A percentile compares a stretch with the other conserved stretches of the same genome.
Conservation (phyloP, 1,140 invertebrate genomes). For the Streblospio benedicti region DNA sequence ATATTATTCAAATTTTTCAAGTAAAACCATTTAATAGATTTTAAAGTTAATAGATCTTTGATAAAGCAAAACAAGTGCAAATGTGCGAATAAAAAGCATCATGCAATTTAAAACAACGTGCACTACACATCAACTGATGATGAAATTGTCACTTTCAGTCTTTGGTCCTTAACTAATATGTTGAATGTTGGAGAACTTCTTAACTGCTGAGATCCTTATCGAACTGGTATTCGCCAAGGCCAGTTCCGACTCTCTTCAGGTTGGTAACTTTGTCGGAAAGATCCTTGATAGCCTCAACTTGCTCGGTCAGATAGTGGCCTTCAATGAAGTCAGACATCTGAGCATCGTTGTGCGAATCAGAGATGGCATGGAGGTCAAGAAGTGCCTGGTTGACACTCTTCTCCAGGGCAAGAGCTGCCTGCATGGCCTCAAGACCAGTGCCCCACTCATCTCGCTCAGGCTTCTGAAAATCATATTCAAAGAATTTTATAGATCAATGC, state of each 20-base stretch:
- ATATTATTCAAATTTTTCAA: too few species aligned
- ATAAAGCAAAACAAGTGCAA: too few species aligned
- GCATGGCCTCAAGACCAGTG: conserved; percentile 59
- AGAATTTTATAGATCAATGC: too few species aligned
- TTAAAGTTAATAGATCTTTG: too few species aligned
- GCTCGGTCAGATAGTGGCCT: conserved; percentile 62
- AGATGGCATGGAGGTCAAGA: conserved; percentile 60
- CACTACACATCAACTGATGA: too few species aligned
- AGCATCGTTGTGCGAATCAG: conserved; percentile 57
- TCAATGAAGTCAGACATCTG: conserved; percentile 57
- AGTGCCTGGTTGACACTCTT: conserved; percentile 70
- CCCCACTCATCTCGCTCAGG: conserved; percentile 59
- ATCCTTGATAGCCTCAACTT: conserved; percentile 67
- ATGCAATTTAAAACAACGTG: too few species aligned
- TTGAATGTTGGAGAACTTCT: too few species aligned
- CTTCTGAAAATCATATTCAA: conserved; percentile 34
- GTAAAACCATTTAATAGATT: too few species aligned
- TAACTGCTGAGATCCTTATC: too few species aligned
- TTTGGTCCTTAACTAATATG: too few species aligned
- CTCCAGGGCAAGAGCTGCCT: conserved; percentile 64
- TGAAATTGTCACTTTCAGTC: too few species aligned
- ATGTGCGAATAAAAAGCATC: too few species aligned
- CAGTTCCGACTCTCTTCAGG: conserved; percentile 61
- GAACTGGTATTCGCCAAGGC: conserved; percentile 65
- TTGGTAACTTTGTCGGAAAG: conserved; percentile 63